phyloP scores from a whole-genome alignment of 2,797 vertebrate species.

The Yasuhikotakia modesta region DNA sequence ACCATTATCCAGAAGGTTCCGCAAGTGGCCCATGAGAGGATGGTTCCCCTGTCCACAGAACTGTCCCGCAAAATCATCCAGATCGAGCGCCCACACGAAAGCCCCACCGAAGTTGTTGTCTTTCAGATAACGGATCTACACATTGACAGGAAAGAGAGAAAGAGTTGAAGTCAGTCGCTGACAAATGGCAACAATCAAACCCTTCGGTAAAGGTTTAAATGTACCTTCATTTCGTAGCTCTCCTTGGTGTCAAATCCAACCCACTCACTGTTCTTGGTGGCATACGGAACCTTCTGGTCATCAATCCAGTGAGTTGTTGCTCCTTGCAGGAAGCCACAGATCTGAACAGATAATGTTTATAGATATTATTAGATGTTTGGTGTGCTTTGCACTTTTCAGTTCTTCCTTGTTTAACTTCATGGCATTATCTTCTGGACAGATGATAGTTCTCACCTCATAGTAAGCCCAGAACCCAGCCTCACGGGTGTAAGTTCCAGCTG shows the following conservation, averaged over 20 bases:
- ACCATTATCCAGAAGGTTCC: conserved; percentile 66
- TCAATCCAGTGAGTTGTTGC: conserved; percentile 76
- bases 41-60: conserved; percentile 72
- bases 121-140: conserved; percentile 70
- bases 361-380: background rate
- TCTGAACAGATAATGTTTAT: conserved; percentile 63
- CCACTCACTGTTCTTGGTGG: conserved; percentile 79
- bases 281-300: conserved; percentile 83
- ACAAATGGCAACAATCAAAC: background rate
- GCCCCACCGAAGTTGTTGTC: conserved; percentile 72
- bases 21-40: conserved; percentile 70
- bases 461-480: conserved; percentile 85
- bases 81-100: conserved; percentile 55
- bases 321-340: conserved; percentile 75
- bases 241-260: conserved; percentile 83
- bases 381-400: too few relatives aligned
- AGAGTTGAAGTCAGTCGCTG: background rate
- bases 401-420: background rate
- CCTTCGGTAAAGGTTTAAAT: background rate
- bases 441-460: conserved; percentile 75
- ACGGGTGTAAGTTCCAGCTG: conserved; percentile 78
- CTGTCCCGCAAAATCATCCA: conserved; percentile 73
- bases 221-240: conserved; percentile 83
- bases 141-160: background rate
- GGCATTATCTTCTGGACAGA: too few relatives aligned